phyloP scores from a whole-genome alignment of 1,140 invertebrate species.

The Temnothorax curvispinosus region DNA sequence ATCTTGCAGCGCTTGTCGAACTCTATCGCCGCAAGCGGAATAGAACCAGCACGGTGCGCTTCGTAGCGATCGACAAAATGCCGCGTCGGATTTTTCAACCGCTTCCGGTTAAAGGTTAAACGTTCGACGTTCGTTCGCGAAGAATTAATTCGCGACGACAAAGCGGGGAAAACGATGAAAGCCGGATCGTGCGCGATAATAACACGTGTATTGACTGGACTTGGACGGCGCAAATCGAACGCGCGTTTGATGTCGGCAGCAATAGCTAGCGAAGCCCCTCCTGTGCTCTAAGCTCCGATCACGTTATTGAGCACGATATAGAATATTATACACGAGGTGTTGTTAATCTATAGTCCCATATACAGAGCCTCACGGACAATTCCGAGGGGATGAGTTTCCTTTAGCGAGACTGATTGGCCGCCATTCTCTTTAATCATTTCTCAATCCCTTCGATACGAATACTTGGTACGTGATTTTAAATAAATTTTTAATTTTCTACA shows the following conservation, averaged over 20 bases:
- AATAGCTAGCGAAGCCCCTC: conserved; percentile 18
- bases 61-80: conserved; percentile 13
- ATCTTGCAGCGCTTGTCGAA: neutral
- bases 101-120: conserved; percentile 44
- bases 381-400: neutral
- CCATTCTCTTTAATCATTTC: neutral
- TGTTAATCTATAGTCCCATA: conserved; percentile 8
- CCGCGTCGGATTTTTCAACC: conserved; percentile 18
- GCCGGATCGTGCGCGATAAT: conserved; percentile 38
- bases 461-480: neutral
- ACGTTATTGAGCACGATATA: conserved; percentile 27
- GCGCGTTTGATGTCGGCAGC: conserved; percentile 46
- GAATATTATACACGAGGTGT: conserved; percentile 29
- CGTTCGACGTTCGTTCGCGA: conserved; percentile 31
- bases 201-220: conserved; percentile 41
- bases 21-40: neutral
- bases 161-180: conserved; percentile 39
- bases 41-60: neutral
- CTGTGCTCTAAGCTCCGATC: neutral
- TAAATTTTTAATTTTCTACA: neutral
- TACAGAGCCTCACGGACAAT: neutral
- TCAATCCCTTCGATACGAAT: neutral
- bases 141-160: conserved; percentile 51
- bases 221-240: conserved; percentile 11
- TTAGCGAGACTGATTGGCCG: neutral